Evolutionary conservation across 1,140 invertebrate genomes (phyloP).

Genomic region (Polypedilum pembai): DNA sequence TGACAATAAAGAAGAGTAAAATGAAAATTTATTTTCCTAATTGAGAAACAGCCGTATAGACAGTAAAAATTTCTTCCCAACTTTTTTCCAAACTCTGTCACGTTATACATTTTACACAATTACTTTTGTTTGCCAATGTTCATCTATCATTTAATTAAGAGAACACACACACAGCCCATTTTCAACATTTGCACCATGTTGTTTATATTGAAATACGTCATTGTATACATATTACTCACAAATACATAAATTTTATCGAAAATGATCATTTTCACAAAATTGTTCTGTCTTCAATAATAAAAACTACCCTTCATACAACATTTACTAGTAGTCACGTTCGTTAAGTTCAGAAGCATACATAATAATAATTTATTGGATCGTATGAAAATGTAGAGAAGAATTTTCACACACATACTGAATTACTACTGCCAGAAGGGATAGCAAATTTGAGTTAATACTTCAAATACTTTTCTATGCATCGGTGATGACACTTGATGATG

Average conservation of each 20-base stretch:
- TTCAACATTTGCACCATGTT: background rate
- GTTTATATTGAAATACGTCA: background rate
- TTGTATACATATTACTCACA: background rate
- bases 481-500: background rate
- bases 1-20: too few species aligned
- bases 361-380: slow-evolving; percentile 19
- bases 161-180: background rate
- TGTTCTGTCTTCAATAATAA: slow-evolving; percentile 12
- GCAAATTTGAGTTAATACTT: background rate
- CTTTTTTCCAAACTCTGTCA: too few species aligned
- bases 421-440: background rate
- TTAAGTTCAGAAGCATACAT: slow-evolving; percentile 12
- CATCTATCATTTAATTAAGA: slow-evolving; percentile 19
- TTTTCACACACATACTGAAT: background rate
- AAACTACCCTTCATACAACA: background rate
- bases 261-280: slow-evolving; percentile 19
- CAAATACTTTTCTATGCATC: background rate
- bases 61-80: too few species aligned
- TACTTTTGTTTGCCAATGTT: background rate
- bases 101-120: too few species aligned
- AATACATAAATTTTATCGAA: background rate
- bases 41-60: too few species aligned
- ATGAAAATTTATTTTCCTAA: too few species aligned
- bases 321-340: slow-evolving; percentile 8
- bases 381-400: background rate